Evolutionary conservation across 1,140 invertebrate species (phyloP).

Genomic region (Spodoptera frugiperda): DNA sequence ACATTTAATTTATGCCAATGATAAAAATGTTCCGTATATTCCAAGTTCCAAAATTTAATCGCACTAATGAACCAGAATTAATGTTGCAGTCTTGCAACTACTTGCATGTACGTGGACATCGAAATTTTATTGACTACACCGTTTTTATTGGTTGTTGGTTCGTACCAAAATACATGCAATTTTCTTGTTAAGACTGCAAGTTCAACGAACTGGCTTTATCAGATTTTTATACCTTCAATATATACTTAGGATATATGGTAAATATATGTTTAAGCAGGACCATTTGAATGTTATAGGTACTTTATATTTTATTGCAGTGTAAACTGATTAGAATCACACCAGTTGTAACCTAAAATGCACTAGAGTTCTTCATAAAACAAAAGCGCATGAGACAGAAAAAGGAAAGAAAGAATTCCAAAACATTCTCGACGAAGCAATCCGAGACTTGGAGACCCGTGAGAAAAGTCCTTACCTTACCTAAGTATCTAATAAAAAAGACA

Average conservation of each 20-base stretch:
- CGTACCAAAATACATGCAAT: background rate
- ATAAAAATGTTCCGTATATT: slow-evolving; percentile 59
- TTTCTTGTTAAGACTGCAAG: background rate
- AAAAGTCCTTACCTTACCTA: background rate
- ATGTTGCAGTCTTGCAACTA: background rate
- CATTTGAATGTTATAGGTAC: too few relatives aligned
- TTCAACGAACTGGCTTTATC: background rate
- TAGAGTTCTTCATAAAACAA: too few relatives aligned
- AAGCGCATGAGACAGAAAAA: too few relatives aligned
- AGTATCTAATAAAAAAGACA: slow-evolving; percentile 4
- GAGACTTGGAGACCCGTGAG: background rate
- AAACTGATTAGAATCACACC: too few relatives aligned
- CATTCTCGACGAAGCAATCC: too few relatives aligned
- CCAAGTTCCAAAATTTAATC: slow-evolving; percentile 50
- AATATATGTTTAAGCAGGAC: background rate
- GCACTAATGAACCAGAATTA: slow-evolving; percentile 38
- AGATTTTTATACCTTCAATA: background rate
- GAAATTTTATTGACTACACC: slow-evolving; percentile 5
- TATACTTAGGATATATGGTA: background rate
- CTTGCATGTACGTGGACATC: slow-evolving; percentile 9
- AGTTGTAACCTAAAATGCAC: too few relatives aligned
- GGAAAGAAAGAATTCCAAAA: too few relatives aligned
- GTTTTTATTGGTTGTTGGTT: slow-evolving; percentile 1
- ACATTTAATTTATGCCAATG: slow-evolving; percentile 57
- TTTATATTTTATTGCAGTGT: too few relatives aligned